phyloP scores from a whole-genome alignment of 2,888 invertebrate species.

The Augochlorella aurata region DNA sequence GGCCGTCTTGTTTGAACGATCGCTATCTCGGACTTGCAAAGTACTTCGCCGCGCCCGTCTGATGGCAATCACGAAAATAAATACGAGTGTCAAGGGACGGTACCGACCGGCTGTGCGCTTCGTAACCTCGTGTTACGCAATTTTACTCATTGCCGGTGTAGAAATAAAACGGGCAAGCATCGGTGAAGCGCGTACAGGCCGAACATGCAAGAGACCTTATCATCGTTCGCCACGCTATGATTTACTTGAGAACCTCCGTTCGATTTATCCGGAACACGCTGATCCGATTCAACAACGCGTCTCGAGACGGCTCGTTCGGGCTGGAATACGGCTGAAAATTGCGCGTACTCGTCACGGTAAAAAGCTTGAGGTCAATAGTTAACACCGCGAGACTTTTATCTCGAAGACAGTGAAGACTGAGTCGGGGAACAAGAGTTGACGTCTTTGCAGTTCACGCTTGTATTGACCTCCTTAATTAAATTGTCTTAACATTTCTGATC shows the following conservation, averaged over 20 bases:
- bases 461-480: too few relatives aligned
- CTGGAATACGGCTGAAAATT: conserved; percentile 10
- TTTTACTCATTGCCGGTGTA: conserved; percentile 36
- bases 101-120: conserved; percentile 17
- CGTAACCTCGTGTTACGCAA: conserved; percentile 41
- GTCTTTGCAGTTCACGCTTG: too few relatives aligned
- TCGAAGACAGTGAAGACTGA: neutral
- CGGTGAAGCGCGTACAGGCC: neutral
- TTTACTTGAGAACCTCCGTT: neutral
- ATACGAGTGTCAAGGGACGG: conserved; percentile 29
- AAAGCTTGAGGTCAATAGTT: neutral
- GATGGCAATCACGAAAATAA: conserved; percentile 30
- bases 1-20: neutral
- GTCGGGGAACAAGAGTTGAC: too few relatives aligned
- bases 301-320: neutral
- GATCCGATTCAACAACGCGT: neutral
- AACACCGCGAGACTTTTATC: neutral
- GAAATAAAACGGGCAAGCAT: conserved; percentile 36
- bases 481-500: too few relatives aligned
- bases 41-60: neutral
- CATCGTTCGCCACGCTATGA: neutral
- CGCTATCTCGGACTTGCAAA: neutral
- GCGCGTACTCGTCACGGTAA: neutral
- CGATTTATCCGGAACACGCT: neutral
- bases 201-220: neutral